These are phyloP conservation scores for Pionites leucogaster DNA, from an alignment of 2,113 vertebrate species.

Conservation along the genomic window DNA sequence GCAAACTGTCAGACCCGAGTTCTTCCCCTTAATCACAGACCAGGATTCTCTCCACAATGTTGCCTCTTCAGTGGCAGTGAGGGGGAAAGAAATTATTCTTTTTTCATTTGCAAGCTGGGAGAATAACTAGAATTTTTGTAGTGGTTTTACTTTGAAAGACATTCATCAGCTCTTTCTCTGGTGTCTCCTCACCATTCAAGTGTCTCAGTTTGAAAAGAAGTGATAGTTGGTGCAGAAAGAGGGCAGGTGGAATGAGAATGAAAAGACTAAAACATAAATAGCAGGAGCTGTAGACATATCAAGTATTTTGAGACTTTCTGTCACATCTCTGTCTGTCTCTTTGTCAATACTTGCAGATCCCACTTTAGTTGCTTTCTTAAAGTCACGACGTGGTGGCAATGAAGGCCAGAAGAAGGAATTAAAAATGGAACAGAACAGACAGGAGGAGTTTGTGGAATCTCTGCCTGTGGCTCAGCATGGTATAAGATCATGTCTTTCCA, in stretches of 20 bases:
- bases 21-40: background rate
- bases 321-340: slow-evolving; percentile 20
- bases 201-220: background rate
- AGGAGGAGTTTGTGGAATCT: background rate
- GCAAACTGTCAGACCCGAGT: background rate
- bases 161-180: background rate
- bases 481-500: background rate
- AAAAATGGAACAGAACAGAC: slow-evolving; percentile 30
- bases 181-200: background rate
- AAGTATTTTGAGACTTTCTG: slow-evolving; percentile 27
- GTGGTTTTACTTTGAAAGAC: background rate
- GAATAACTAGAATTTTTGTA: background rate
- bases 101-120: background rate
- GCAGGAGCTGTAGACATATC: background rate
- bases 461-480: background rate
- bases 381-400: slow-evolving; percentile 63
- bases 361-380: slow-evolving; percentile 87
- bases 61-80: background rate
- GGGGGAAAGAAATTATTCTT: background rate
- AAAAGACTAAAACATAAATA: background rate
- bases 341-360: slow-evolving; percentile 81
- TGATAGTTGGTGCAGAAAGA: background rate
- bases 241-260: background rate
- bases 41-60: background rate
- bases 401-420: slow-evolving; percentile 55